phyloP scores from a whole-genome alignment of 2,888 invertebrate genomes.

The Flexamia atlantica region DNA sequence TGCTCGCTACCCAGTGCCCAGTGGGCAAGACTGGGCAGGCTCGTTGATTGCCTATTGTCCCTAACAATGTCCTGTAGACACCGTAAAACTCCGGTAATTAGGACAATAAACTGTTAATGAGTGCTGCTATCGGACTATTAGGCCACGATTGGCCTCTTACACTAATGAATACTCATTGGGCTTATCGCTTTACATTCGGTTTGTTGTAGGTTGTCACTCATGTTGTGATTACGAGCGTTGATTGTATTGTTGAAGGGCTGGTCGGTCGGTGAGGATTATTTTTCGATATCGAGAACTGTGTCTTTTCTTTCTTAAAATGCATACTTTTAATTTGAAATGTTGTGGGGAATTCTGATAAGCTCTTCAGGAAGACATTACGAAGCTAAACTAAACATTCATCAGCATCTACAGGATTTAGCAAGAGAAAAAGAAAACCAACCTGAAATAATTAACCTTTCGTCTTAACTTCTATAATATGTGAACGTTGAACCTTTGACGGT shows the following conservation, averaged over 20 bases:
- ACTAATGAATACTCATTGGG: constrained; percentile 1
- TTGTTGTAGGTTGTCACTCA: not conserved
- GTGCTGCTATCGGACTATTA: constrained; percentile 11
- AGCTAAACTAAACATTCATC: too few relatives aligned
- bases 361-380: too few relatives aligned
- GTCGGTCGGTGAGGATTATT: too few relatives aligned
- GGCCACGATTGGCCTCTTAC: not conserved
- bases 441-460: too few relatives aligned
- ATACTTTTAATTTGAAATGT: too few relatives aligned
- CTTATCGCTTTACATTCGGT: constrained; percentile 2
- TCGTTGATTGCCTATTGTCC: constrained; percentile 38
- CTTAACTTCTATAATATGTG: too few relatives aligned
- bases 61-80: constrained; percentile 41
- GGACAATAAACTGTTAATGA: constrained; percentile 39
- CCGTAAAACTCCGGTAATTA: constrained; percentile 33
- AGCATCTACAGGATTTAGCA: too few relatives aligned
- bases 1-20: not conserved
- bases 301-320: too few relatives aligned
- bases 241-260: not conserved
- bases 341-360: too few relatives aligned
- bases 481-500: too few relatives aligned
- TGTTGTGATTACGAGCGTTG: not conserved
- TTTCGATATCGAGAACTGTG: too few relatives aligned
- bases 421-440: too few relatives aligned
- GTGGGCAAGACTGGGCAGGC: not conserved